A percentile compares a stretch with the other conserved stretches of the same genome.
Conservation (phyloP, 2,888 invertebrate genomes). For the Xanthorhoe designata region DNA sequence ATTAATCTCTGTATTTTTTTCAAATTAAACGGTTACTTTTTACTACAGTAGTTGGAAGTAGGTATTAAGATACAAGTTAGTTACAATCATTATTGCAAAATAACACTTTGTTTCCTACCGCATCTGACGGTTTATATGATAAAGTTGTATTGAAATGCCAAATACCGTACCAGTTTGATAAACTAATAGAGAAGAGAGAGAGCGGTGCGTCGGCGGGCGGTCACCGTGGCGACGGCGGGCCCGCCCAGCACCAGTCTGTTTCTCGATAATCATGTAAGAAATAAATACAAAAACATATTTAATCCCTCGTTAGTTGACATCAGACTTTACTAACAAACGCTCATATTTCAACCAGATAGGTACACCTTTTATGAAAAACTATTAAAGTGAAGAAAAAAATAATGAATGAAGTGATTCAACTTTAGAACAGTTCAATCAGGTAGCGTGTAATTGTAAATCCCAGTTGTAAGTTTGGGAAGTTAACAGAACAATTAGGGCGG, state of each 20-base stretch:
- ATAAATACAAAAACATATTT: constrained; percentile 41
- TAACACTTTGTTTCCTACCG: not conserved
- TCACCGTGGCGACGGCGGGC: constrained; percentile 71
- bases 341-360: constrained; percentile 5
- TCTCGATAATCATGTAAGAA: constrained; percentile 49
- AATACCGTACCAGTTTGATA: constrained; percentile 5
- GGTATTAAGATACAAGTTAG: no score
- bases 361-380: not conserved
- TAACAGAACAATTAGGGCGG: constrained; percentile 76
- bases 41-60: no score
- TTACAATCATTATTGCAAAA: not conserved
- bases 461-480: constrained; percentile 64
- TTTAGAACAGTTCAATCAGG: constrained; percentile 47
- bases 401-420: constrained; percentile 35
- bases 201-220: constrained; percentile 64
- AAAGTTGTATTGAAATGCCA: not conserved
- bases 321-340: constrained; percentile 24
- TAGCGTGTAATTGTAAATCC: constrained; percentile 51
- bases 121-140: not conserved
- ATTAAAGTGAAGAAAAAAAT: not conserved
- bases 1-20: no score
- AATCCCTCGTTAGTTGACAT: constrained; percentile 30
- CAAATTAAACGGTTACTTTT: no score
- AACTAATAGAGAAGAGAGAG: constrained; percentile 31
- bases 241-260: constrained; percentile 51